Base-by-base conservation (phyloP, 2,113 vertebrate species). In the Amphiprion ocellaris region DNA sequence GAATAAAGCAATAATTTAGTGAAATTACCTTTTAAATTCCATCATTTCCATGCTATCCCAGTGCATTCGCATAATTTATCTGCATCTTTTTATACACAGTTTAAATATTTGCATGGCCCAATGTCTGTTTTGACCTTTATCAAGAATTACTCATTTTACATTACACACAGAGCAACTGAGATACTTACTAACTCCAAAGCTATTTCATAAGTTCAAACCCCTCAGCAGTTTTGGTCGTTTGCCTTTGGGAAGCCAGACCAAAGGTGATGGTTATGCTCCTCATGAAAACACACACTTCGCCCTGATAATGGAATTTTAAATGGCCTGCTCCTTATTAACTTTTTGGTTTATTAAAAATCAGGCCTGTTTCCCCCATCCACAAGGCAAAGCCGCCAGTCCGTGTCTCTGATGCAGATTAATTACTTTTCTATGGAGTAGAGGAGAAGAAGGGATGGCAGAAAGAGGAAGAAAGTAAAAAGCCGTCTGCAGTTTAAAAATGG, bases 241-340 rank as follows among this genome's bases (percentile, higher is more conserved):
- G 69, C 84, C 76, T 83, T 62, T 50, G 10, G 37, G 55, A 65
- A 59, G 77, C 77, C 80, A 70, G 89, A 84, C 60, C 70, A 90
- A 78, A 94, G 93, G 92, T 93, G 89, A 88, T 69, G 70, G 69
- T 74, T 83, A 68, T 82, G 78, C 87, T 87, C 72, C 79, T 84
- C 80, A 75, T 82, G 74, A 89, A 92, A 90, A 92, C 70, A 89
- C 87, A 90, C 82, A 87, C 85, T 87, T 89, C 47, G 37, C 78
- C 75, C 85, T 88, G 89, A 92, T 93, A 93, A 94, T 94, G 92
- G 91, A 92, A 93, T 93, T 94, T 92, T 92, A 94, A 95, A 93
- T 92, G 87, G 82, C 82, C 83, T 86, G 73, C 82, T 89, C 82
- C 88, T 94, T 93, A 94, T 93, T 93, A 93, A 89, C 77, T 87